Evolutionary conservation across 2,113 vertebrate species (phyloP).

Genomic region (Anas platyrhynchos): DNA sequence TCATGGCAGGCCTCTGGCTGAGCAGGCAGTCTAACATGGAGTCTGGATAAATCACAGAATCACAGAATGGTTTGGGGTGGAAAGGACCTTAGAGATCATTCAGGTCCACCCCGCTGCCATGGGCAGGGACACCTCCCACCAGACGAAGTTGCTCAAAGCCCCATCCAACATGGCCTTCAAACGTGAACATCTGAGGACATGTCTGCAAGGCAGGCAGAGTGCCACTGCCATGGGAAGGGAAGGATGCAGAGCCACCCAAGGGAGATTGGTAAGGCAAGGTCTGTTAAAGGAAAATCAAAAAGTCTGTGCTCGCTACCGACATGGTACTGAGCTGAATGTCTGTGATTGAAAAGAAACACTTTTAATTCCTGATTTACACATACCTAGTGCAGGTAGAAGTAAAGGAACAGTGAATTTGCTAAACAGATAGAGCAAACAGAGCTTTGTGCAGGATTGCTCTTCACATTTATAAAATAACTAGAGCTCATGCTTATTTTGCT

Average conservation of each 20-base stretch:
- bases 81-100: neutral
- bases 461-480: constrained; percentile 57
- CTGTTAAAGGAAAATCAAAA: neutral
- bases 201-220: fast-evolving
- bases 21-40: neutral
- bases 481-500: constrained; percentile 55
- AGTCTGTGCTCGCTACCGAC: neutral
- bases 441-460: constrained; percentile 21
- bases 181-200: neutral
- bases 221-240: neutral
- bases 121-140: neutral
- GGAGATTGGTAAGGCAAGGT: neutral
- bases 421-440: neutral
- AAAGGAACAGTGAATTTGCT: constrained; percentile 10
- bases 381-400: neutral
- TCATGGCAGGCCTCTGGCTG: fast-evolving
- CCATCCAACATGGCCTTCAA: neutral
- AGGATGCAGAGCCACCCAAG: neutral
- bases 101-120: neutral
- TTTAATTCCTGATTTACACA: neutral
- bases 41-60: neutral
- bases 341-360: neutral
- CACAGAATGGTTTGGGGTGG: neutral
- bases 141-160: neutral
- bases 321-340: neutral